phyloP scores from a whole-genome alignment of 2,888 invertebrate genomes.

The Leptinotarsa tumamoca region DNA sequence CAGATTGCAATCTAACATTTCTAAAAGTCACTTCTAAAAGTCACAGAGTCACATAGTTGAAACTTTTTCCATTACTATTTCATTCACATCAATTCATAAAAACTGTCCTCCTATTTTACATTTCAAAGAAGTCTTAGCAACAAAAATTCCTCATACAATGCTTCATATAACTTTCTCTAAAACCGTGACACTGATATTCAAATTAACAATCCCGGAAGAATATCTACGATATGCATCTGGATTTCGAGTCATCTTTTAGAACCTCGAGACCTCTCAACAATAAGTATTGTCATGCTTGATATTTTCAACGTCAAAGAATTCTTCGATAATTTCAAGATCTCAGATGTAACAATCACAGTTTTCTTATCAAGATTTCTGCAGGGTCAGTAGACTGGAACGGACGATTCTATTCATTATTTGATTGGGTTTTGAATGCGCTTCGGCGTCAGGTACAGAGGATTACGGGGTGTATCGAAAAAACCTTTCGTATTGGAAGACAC shows the following conservation, averaged over 20 bases:
- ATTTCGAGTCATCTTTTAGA: constrained; percentile 1
- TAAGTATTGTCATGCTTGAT: not conserved
- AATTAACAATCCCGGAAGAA: not conserved
- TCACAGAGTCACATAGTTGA: too few relatives aligned
- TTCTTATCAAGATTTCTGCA: constrained; percentile 6
- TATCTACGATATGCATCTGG: not conserved
- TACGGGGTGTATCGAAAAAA: too few relatives aligned
- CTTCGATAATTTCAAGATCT: constrained; percentile 11
- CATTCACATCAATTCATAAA: too few relatives aligned
- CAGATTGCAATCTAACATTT: too few relatives aligned
- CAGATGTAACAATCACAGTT: constrained; percentile 3
- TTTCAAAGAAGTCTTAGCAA: too few relatives aligned
- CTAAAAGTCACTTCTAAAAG: too few relatives aligned
- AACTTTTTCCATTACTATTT: too few relatives aligned
- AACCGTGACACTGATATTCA: not conserved
- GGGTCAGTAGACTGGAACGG: constrained; percentile 15
- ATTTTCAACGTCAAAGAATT: constrained; percentile 1
- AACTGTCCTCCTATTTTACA: too few relatives aligned
- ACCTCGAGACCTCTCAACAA: constrained; percentile 1
- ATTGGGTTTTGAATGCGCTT: constrained; percentile 7
- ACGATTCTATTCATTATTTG: constrained; percentile 19
- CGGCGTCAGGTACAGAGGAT: not conserved
- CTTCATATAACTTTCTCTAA: not conserved
- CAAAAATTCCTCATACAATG: not conserved
- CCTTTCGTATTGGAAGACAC: too few relatives aligned